Base-by-base conservation (phyloP, 2,888 invertebrate genomes). In the Pachymerium ferrugineum region DNA sequence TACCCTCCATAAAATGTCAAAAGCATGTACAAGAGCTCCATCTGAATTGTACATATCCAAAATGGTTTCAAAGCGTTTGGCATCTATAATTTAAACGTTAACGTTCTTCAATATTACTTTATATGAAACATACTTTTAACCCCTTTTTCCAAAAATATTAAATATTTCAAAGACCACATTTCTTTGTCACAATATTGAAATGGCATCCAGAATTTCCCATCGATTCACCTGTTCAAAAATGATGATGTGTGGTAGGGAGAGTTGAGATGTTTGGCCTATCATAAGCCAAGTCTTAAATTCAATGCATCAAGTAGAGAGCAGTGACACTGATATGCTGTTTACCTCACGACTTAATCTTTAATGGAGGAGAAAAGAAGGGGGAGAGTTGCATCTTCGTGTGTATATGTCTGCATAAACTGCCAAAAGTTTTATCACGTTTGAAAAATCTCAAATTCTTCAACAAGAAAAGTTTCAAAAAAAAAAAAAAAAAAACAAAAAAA, bases 291-390 rank as follows among this genome's bases (percentile, higher is more conserved):
- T 28, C 28, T 62, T 28, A 47, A 16, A 47, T 62, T 28, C 62
- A 62, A 28, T 62, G 62, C 62, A 62, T 62, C 62, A 62, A 62
- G 62, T 28, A 25, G 22, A 28, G 28, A 62, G 62, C 62, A 62
- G 25, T 62, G 62, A 62, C 62, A 62, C 62, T 62, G 62, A 62
- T 62, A 62, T 62, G 62, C 62, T 62, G 47, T 47, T 47, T 47
- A 47, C 28, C 25, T 62, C 62, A 12, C 25, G 19, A 47, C 47
- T 47, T 47, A 47, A 47, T 62, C 62, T 62, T 62, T 62, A 25
- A 62, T 62, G 28, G n/a, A 25, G 62, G 1, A 25, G 0, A 3
- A 25, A 62, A 62, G 25, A 5, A 6, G 25, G n/a, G 10, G 1
- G 62, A 28, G n/a, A n/a, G n/a, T n/a, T n/a, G n/a, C n/a, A n/a